A percentile compares a stretch with the other conserved stretches of the same genome.
Evolutionary conservation across 2,113 vertebrate species (phyloP).

Genomic region (Leptodactylus fuscus): DNA sequence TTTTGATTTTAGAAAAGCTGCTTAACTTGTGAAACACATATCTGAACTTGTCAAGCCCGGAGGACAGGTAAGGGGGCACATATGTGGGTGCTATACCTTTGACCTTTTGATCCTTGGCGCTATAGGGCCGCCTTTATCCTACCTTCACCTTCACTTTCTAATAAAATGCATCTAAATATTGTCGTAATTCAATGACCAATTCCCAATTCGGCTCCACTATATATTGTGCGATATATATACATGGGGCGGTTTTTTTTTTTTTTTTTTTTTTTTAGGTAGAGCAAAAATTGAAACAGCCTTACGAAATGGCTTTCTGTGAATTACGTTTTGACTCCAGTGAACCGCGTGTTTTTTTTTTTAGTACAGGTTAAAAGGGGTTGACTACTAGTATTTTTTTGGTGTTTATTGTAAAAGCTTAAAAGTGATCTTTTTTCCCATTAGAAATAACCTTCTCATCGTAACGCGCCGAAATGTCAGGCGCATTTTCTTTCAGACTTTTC

Average conservation of each 20-base stretch:
- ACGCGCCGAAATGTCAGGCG: conserved; percentile 42
- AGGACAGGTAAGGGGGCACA: too few species aligned
- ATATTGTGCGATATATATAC: neutral
- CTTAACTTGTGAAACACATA: too few species aligned
- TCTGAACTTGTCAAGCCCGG: too few species aligned
- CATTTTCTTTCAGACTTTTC: conserved; percentile 46
- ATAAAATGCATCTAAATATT: too few species aligned
- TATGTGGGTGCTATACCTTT: too few species aligned
- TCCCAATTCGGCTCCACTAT: neutral
- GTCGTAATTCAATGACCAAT: too few species aligned
- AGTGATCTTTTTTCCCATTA: conserved; percentile 54
- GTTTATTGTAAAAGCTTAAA: conserved; percentile 57
- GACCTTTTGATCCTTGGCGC: too few species aligned
- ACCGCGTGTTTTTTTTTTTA: conserved; percentile 29
- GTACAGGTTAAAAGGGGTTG: conserved; percentile 45
- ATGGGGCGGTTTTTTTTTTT: too few species aligned
- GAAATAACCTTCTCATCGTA: conserved; percentile 43
- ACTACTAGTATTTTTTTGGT: conserved; percentile 46
- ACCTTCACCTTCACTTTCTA: too few species aligned
- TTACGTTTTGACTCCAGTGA: conserved; percentile 11
- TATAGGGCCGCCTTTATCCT: too few species aligned
- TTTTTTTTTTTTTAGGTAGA: neutral
- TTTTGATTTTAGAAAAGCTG: too few species aligned
- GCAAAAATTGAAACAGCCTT: neutral
- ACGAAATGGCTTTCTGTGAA: conserved; percentile 6